Conservation (phyloP, 92 coral and sea anemone genomes). For the Epizoanthus scotinus region DNA sequence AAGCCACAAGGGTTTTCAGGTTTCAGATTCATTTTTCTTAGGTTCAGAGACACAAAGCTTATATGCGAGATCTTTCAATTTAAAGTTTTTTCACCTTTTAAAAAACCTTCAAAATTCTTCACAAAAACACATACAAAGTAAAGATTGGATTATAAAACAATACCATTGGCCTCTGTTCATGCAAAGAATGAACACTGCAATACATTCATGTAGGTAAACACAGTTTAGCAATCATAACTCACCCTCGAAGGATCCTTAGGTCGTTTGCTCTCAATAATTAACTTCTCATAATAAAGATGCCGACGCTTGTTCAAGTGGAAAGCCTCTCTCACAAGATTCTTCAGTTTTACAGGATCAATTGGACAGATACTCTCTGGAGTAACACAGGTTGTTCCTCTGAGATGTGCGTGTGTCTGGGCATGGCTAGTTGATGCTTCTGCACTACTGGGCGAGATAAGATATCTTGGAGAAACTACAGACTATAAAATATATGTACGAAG, state of each 20-base stretch:
- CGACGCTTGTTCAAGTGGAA: slow-evolving; percentile 60
- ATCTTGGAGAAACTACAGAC: not conserved
- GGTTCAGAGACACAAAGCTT: no score
- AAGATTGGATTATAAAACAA: no score
- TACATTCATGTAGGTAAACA: not conserved
- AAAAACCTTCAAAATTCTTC: no score
- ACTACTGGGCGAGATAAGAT: not conserved
- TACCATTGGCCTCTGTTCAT: no score
- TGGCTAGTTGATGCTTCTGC: slow-evolving; percentile 7
- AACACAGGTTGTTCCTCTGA: slow-evolving; percentile 39
- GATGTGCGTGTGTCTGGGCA: not conserved
- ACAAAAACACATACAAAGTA: no score
- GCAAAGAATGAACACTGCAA: no score
- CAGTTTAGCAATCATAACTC: not conserved
- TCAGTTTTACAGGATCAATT: slow-evolving; percentile 56
- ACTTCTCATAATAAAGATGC: slow-evolving; percentile 46
- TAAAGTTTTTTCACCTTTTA: no score
- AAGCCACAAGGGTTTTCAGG: no score
- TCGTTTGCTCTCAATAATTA: slow-evolving; percentile 12
- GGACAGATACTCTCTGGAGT: slow-evolving; percentile 69
- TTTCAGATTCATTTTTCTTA: no score
- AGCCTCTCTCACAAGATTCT: slow-evolving; percentile 71
- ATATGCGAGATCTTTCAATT: no score
- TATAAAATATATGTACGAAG: slow-evolving; percentile 30
- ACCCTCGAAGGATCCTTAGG: slow-evolving; percentile 57